phyloP scores from a whole-genome alignment of 2,888 invertebrate species.

The Cryptocephalus moraei region DNA sequence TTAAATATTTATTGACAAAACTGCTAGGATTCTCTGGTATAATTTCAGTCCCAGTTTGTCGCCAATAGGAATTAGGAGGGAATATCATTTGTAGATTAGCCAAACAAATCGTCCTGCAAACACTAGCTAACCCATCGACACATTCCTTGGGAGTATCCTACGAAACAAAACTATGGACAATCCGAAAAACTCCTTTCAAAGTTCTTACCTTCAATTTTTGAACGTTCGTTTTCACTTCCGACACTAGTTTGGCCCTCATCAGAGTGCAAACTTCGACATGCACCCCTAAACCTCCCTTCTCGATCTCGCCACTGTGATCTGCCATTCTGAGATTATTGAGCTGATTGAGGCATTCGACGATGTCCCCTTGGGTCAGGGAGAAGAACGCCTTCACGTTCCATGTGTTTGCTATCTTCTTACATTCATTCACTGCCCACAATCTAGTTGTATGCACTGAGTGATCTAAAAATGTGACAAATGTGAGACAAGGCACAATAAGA shows the following conservation, averaged over 20 bases:
- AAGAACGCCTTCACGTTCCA: slow-evolving; percentile 73
- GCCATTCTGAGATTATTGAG: slow-evolving; percentile 47
- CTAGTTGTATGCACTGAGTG: slow-evolving; percentile 72
- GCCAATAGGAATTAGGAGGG: slow-evolving; percentile 62
- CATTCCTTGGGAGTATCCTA: slow-evolving; percentile 65
- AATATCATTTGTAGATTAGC: slow-evolving; percentile 77
- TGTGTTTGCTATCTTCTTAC: slow-evolving; percentile 57
- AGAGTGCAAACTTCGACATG: slow-evolving; percentile 72
- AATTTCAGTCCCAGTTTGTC: slow-evolving; percentile 31
- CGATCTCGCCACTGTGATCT: slow-evolving; percentile 49
- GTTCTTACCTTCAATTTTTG: slow-evolving; percentile 59
- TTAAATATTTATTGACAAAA: slow-evolving; percentile 66
- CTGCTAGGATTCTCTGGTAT: slow-evolving; percentile 42
- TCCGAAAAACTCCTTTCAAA: too few species aligned
- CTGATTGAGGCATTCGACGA: slow-evolving; percentile 50
- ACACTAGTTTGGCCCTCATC: slow-evolving; percentile 69
- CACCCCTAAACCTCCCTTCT: slow-evolving; percentile 48
- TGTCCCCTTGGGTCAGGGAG: slow-evolving; percentile 53
- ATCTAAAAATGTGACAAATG: slow-evolving; percentile 39
- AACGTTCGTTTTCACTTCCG: slow-evolving; percentile 67
- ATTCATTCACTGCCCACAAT: slow-evolving; percentile 65
- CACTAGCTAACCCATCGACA: slow-evolving; percentile 58
- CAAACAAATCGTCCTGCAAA: slow-evolving; percentile 66
- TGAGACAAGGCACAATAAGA: background rate
- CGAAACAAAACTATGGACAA: slow-evolving; percentile 19